Evolutionary conservation across 2,113 vertebrate genomes (phyloP), one percentile per base, ranked within the genome.

Genomic region (Hiodon alosoides): DNA sequence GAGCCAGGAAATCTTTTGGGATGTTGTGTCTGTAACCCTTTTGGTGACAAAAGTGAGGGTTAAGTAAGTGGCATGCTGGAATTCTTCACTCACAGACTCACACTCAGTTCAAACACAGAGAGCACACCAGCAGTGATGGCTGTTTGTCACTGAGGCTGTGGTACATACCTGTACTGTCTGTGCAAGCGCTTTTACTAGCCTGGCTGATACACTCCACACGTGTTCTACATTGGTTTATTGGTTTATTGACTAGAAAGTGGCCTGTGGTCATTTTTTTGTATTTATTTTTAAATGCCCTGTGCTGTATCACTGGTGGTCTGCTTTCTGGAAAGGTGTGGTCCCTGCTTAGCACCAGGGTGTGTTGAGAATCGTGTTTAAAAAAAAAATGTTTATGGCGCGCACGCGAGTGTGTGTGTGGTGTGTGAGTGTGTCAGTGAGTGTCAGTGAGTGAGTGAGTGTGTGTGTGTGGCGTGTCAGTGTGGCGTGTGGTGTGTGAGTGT

Each of bases 1-100:
- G 62, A 76, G 78, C 67, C 77, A 78, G 73, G 74, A 31, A 54
- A 64, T 74, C 76, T 46, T 67, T 55, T 67, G 53, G 67, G 61
- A 64, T 77, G 68, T 78, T 66, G 68, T 75, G 75, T 72, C 72
- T 75, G 47, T 62, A 61, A 53, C 52, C 31, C 73, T 67, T 7
- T 31, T 8, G n/a, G 68, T 52, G 65, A 72, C 76, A 65, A 57
- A 59, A 74, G 61, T 74, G n/a, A 13, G 52, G 48, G 65, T 61
- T 7, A 67, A 71, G 71, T 75, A 75, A 74, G 17, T 71, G 76
- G 51, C 76, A 77, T 70, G 72, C 69, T 65, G 66, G 61, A 31
- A 31, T 31, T 31, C 31, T 31, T 31, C 31, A 31, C 31, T 31
- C 31, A 17, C 68, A 66, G 66, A 7, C 62, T 76, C n/a, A n/a